Evolutionary conservation across 2,797 vertebrate genomes (phyloP).

Genomic region (Paguma larvata): DNA sequence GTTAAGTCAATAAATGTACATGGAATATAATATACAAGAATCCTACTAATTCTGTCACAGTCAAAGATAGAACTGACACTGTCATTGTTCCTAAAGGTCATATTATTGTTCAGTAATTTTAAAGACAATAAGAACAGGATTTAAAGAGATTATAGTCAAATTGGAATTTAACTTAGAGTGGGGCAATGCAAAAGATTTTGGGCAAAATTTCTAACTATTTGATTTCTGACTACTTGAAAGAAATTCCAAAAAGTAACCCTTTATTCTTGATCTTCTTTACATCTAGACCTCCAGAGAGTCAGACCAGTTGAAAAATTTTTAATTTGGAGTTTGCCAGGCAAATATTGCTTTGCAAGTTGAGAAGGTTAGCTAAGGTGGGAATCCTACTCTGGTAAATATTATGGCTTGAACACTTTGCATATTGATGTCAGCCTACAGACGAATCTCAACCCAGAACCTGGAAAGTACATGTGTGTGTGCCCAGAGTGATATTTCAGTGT

Average conservation of each 20-base stretch:
- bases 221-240: not conserved
- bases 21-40: not conserved
- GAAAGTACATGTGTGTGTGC: not conserved
- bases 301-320: not conserved
- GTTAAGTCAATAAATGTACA: slow-evolving; percentile 51
- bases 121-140: slow-evolving; percentile 36
- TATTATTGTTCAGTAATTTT: slow-evolving; percentile 6
- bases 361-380: not conserved
- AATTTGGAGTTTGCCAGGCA: not conserved
- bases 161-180: slow-evolving; percentile 11
- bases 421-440: not conserved
- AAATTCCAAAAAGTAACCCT: not conserved
- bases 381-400: not conserved
- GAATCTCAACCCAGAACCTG: not conserved
- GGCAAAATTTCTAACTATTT: not conserved
- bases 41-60: not conserved
- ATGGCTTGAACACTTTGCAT: not conserved
- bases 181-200: not conserved
- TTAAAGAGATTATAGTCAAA: not conserved
- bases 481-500: not conserved
- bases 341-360: not conserved
- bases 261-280: not conserved
- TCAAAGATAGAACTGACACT: slow-evolving; percentile 23
- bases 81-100: not conserved
- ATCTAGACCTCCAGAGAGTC: not conserved